Evolutionary conservation across 2,888 invertebrate genomes (phyloP), one percentile per base, ranked within the genome.

Genomic region (Ferrisia virgata): DNA sequence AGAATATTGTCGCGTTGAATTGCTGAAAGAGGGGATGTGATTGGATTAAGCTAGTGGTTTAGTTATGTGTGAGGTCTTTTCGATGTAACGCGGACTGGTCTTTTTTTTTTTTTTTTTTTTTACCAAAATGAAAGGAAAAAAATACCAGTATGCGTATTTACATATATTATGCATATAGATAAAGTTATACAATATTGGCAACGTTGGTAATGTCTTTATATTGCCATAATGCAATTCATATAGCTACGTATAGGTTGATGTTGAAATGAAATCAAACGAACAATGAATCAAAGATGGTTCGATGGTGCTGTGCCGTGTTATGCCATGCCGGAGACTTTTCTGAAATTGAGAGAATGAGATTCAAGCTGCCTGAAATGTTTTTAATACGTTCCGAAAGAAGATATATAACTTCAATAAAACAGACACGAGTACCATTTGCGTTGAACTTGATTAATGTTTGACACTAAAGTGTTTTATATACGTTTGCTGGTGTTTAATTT

Each of bases 401-500:
- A 76, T 36, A 76, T 76, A 76, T 76, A 76, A 76, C 72, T 76
- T 36, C 36, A 76, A 76, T 76, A 76, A 76, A 76, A 76, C 72
- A 36, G 33, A 76, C 72, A 76, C 36, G 36, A 76, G 72, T 28
- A 76, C 72, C 72, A 76, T 76, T 76, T 76, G 36, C 72, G 72
- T 76, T 76, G 18, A 36, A 76, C 72, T 76, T 76, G 72, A 76
- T 76, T 76, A 76, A 76, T 76, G 72, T 76, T 76, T 76, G 72
- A 76, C 72, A 76, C 72, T 76, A 76, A 76, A 76, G 72, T 28
- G 36, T 76, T 76, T 76, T 76, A 76, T 76, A 33, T 76, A 76
- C 72, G 31, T 36, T 36, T 8, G 33, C 18, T 36, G 18, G 2
- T 76, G 18, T 76, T 36, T 33, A 76, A 76, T 76, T 76, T 76